phyloP scores from a whole-genome alignment of 2,888 invertebrate genomes.

The Aelia acuminata region DNA sequence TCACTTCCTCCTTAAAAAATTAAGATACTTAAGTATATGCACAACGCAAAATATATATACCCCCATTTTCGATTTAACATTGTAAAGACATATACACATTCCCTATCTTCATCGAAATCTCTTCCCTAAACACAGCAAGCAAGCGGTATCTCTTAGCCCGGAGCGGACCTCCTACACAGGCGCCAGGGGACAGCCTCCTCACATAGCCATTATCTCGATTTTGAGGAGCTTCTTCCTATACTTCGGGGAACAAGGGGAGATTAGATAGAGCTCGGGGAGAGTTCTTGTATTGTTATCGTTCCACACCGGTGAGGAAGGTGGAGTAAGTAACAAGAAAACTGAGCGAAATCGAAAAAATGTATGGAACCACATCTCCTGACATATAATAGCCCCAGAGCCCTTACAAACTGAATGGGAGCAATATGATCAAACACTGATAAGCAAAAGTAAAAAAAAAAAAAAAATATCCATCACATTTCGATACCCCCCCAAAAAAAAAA shows the following conservation, averaged over 20 bases:
- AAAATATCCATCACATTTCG: too few species aligned
- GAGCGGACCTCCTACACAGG: background rate
- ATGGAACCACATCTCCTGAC: background rate
- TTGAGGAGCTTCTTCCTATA: background rate
- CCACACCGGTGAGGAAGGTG: background rate
- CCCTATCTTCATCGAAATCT: conserved; percentile 17
- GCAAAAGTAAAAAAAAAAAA: too few species aligned
- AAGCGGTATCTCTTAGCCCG: conserved; percentile 1
- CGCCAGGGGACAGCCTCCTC: background rate
- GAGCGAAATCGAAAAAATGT: background rate
- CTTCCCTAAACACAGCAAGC: background rate
- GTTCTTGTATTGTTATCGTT: background rate
- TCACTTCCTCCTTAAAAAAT: background rate
- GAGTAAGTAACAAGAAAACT: background rate
- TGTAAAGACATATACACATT: background rate
- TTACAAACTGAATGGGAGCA: too few species aligned
- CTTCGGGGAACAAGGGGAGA: conserved; percentile 1
- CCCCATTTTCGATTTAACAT: background rate
- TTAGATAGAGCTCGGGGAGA: background rate
- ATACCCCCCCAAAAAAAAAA: too few species aligned
- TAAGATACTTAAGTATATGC: background rate
- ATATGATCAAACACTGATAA: too few species aligned
- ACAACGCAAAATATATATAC: background rate
- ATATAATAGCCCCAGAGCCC: background rate
- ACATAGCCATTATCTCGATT: background rate